Base-by-base conservation (phyloP, 23 tunicate genomes). In the Ciona savignyi region DNA sequence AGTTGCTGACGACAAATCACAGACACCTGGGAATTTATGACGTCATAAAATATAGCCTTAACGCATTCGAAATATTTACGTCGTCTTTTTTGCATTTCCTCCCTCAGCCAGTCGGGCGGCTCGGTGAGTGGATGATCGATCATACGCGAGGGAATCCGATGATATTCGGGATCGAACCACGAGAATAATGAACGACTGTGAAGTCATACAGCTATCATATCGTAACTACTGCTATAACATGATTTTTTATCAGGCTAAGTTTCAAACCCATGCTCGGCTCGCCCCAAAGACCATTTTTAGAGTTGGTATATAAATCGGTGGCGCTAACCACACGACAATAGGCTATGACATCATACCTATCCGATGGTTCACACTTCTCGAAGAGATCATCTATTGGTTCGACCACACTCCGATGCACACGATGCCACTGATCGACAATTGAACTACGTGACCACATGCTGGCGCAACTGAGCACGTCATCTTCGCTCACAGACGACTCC, bases 381-480 rank as follows among this genome's bases (percentile, higher is more conserved):
- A 42, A 42, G 15, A 42, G 56, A 6, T 15, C 11, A 9, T 42
- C 56, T 6, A 42, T 15, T 15, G 56, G 15, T 6, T 42, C 56
- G 11, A 30, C 22, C 1, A 85, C 49, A 60, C 90, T 86, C 0
- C 67, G 65, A 61, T 86, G 93, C 32, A 86, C 81, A 27, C 64
- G 51, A 51, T 86, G 93, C 93, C 93, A 86, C 22, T 62, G 67
- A 0, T 65, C 34, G 30, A 74, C 83, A 28, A 86, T 34, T 1
- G 75, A 64, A 0, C 35, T 33, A 21, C 70, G 33, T 19, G 93
- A 74, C 85, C 84, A 86, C 81, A 86, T 34, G 77, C 81, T 79
- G 33, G 93, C 93, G 71, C 93, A 86, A 34, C 93, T 86, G 49
- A 79, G 64, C 51, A 23, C 32, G 33, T 30, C 48, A 31, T 33